Base-by-base conservation (phyloP, 2,797 vertebrate genomes). In the Coendou prehensilis region DNA sequence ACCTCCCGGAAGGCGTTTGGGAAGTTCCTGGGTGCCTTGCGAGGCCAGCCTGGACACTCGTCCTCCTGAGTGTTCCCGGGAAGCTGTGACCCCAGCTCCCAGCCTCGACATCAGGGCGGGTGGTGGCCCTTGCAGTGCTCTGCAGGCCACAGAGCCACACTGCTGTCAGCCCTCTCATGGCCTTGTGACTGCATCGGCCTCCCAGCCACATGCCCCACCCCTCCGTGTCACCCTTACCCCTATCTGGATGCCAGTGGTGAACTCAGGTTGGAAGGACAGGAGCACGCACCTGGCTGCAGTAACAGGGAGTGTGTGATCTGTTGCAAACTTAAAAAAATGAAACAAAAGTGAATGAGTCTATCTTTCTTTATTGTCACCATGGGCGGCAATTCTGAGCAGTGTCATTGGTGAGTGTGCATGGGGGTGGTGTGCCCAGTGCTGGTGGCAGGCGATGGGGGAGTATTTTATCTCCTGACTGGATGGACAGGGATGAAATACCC, bases 311-410 rank as follows among this genome's bases (percentile, higher is more conserved):
- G 81, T 81, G 78, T 73, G 69, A 45, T 61, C 75, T 91, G 30
- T 26, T 59, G 7, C 47, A 59, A 88, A 94, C 47, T 56, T 13
- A 2, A 81, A 64, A 64, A 87, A 91, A 76, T n/a, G 78, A 61
- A 80, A 37, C 28, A 23, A 83, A 84, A 92, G 67, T 9, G n/a
- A 93, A 41, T 50, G 45, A 41, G 69, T 71, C 59, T 59, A 23
- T 69, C 59, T 82, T n/a, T 78, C 75, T 57, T 11, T 82, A 28
- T 63, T 50, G 37, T 80, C 56, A 90, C 6, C 26, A 26, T 2
- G 22, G 37, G 33, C 64, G 75, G 79, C 85, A 63, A 67, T 93
- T 94, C 61, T 85, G 41, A 81, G 95, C 41, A 87, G 61, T 10
- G 28, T 80, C 59, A 20, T 13, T 17, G 23, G 41, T 7, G 47